These are phyloP conservation scores for Scrobipalpa costella DNA, from an alignment of 2,888 invertebrate species.

Conservation along the genomic window DNA sequence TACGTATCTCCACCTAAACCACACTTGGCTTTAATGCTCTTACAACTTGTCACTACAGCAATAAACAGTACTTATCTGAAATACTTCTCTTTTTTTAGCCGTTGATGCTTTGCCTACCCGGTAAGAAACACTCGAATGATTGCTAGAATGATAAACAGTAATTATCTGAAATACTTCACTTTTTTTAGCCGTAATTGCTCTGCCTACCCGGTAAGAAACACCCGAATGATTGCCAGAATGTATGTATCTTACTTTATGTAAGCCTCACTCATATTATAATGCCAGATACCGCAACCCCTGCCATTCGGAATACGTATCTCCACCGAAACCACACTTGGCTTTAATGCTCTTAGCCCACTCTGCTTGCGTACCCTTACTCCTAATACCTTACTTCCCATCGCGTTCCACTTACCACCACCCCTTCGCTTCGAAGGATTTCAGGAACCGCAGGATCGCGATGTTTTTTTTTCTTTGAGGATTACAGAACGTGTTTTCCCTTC, in stretches of 20 bases:
- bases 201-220: too few species aligned
- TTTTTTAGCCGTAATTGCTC: too few species aligned
- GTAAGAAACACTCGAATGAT: too few species aligned
- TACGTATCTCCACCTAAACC: constrained; percentile 24
- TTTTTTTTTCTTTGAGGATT: background rate
- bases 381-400: constrained; percentile 63
- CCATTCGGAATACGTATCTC: constrained; percentile 7
- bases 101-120: too few species aligned
- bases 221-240: background rate
- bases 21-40: constrained; percentile 75
- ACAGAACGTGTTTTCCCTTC: background rate
- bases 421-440: background rate
- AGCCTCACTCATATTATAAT: background rate
- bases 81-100: too few species aligned
- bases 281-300: background rate
- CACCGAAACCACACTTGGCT: constrained; percentile 53
- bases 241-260: background rate
- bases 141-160: too few species aligned
- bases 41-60: too few species aligned
- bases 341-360: constrained; percentile 75
- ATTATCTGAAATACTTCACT: too few species aligned
- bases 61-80: too few species aligned
- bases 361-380: constrained; percentile 65
- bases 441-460: background rate
- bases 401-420: background rate